Percentiles rank a stretch among this genome's conserved stretches.
Conservation (phyloP, 2,888 invertebrate genomes). For the Thereva nobilitata region DNA sequence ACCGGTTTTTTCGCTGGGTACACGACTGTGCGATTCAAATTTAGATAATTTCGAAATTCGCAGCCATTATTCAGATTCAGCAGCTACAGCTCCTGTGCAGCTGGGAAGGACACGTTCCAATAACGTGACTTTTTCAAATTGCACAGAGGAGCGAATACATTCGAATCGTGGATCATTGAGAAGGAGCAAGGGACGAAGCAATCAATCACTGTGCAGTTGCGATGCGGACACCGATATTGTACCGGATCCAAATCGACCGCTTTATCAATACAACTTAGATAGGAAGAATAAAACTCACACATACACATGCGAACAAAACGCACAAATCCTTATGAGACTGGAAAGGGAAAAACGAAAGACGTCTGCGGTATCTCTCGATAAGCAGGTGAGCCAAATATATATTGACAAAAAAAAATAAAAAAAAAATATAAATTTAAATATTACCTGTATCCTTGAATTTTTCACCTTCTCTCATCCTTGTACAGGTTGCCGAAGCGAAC, state of each 20-base stretch:
- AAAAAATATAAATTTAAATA: neutral
- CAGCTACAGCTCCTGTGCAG: conserved; percentile 28
- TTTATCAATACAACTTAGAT: conserved; percentile 61
- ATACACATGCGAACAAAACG: conserved; percentile 61
- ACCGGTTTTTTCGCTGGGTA: neutral
- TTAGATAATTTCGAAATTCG: conserved; percentile 49
- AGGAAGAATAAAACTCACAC: conserved; percentile 58
- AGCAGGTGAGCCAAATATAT: conserved; percentile 46
- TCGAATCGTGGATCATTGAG: conserved; percentile 53
- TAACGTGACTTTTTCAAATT: conserved; percentile 55
- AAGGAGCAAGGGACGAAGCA: conserved; percentile 56
- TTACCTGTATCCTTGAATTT: neutral
- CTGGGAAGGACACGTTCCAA: conserved; percentile 43
- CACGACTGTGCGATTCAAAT: conserved; percentile 42
- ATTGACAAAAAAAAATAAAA: neutral
- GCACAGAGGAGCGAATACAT: conserved; percentile 37
- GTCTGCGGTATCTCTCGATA: conserved; percentile 39
- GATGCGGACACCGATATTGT: conserved; percentile 56
- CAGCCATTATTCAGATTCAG: conserved; percentile 51
- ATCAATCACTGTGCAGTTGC: conserved; percentile 57
- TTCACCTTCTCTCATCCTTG: conserved; percentile 14
- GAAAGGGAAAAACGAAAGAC: conserved; percentile 53
- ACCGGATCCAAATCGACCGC: conserved; percentile 55
- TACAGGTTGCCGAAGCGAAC: conserved; percentile 34
- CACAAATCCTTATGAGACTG: conserved; percentile 59